These are phyloP conservation scores for Karalla daura DNA, from an alignment of 2,797 vertebrate genomes.

Conservation along the genomic window DNA sequence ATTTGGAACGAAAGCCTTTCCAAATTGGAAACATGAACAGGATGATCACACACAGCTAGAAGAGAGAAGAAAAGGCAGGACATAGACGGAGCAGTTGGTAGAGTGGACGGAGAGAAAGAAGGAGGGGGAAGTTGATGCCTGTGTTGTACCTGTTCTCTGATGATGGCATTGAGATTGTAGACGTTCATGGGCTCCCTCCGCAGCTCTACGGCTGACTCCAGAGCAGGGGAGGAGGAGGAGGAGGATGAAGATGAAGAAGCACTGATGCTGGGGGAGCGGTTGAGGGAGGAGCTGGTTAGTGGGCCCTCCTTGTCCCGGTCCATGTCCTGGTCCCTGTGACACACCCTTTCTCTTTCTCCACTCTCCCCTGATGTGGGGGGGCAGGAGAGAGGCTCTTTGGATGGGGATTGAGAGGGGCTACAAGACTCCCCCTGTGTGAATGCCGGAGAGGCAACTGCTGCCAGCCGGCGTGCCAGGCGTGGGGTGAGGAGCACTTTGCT, in stretches of 20 bases:
- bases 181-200: conserved; percentile 96
- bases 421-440: conserved; percentile 76
- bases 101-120: background rate
- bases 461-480: conserved; percentile 80
- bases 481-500: conserved; percentile 84
- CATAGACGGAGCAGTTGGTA: background rate
- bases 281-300: conserved; percentile 79
- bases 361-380: conserved; percentile 77
- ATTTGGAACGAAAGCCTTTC: too few species aligned
- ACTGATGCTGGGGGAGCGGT: conserved; percentile 80
- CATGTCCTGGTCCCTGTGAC: conserved; percentile 78
- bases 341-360: conserved; percentile 63
- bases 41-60: too few species aligned
- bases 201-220: conserved; percentile 88
- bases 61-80: background rate
- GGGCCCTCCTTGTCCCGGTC: conserved; percentile 82
- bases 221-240: conserved; percentile 88
- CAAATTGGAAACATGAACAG: too few species aligned
- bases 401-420: conserved; percentile 86
- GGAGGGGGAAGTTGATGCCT: background rate
- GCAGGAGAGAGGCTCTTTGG: too few species aligned
- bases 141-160: conserved; percentile 90
- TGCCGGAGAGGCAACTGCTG: conserved; percentile 62
- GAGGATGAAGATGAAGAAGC: conserved; percentile 86
- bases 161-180: conserved; percentile 96